A percentile compares a stretch with the other conserved stretches of the same genome.
These are phyloP conservation scores for Crossaster papposus DNA, from an alignment of 53 echinoderm and acorn worm genomes.

Conservation along the genomic window DNA sequence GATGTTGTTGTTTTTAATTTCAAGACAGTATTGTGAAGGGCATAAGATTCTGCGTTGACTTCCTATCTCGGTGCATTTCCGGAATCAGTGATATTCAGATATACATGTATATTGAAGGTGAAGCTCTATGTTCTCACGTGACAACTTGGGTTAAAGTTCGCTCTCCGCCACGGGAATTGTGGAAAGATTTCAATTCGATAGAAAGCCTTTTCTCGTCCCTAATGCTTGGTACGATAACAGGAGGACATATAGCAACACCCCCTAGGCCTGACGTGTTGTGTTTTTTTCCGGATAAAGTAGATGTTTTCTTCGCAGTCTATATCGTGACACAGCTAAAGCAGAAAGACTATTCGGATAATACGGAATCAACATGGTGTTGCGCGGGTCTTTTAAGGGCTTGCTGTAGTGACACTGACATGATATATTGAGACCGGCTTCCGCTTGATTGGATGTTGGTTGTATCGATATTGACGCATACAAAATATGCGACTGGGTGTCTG, in stretches of 20 bases:
- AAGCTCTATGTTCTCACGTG: neutral
- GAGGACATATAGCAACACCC: neutral
- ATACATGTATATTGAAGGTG: neutral
- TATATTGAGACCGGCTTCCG: neutral
- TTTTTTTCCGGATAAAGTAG: neutral
- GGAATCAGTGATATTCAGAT: too few species aligned
- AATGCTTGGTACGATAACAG: neutral
- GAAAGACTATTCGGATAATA: neutral
- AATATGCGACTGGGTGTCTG: too few species aligned
- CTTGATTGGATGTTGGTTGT: neutral
- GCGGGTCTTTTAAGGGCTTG: neutral
- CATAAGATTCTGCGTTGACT: too few species aligned
- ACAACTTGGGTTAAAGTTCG: conserved; percentile 3
- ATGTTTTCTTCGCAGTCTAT: neutral
- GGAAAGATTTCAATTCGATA: conserved; percentile 15
- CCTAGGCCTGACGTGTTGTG: neutral
- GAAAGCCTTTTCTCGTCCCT: neutral
- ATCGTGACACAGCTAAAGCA: neutral
- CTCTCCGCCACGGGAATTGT: neutral
- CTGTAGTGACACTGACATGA: neutral
- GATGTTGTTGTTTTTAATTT: too few species aligned
- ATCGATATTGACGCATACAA: too few species aligned
- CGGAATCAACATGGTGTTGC: neutral
- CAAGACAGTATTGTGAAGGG: too few species aligned
- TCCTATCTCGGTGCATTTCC: too few species aligned